Base-by-base conservation (phyloP, 2,888 invertebrate species). In the Protodeltote pygarga region DNA sequence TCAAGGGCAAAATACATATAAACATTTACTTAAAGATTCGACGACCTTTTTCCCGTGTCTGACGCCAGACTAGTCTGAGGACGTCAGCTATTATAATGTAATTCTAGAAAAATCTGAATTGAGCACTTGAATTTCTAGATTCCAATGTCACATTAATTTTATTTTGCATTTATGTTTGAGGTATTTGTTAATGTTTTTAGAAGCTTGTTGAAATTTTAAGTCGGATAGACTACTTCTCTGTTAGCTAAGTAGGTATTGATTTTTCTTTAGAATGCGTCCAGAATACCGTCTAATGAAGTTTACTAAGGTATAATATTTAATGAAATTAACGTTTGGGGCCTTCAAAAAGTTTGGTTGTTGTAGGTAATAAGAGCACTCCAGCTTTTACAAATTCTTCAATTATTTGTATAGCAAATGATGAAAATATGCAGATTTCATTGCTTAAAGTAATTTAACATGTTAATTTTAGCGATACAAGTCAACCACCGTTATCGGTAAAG, bases 1-100 rank as follows among this genome's bases (percentile, higher is more conserved):
- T 75, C 84, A 87, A 87, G 87, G 87, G 82, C 85, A 78, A 54
- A 47, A 68, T 71, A 79, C 77, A 76, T 77, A 79, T 79, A 80
- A 75, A 80, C 77, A 73, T 74, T 65, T 74, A 63, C 66, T 71
- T 64, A 63, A 65, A 55, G 53, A 66, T 72, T 67, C 73, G 68
- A 67, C 64, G 72, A 71, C 76, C 75, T 68, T 60, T 68, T 68
- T 71, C 65, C 68, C 65, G 65, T 54, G 72, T 65, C 65, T 65
- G 68, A 62, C 64, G 54, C 62, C 47, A 50, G 64, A 61, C 71
- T 66, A 66, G 62, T 62, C 60, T 32, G 50, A 35, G 46, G 29
- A 34, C 21, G 13, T 41, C 23, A 9, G 41, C 16, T 19, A 23
- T 23, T 40, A 47, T 20, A 40, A 44, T 39, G 20, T 44, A 31